Evolutionary conservation across 2,888 invertebrate species (phyloP), one percentile per base, ranked within the genome.

Genomic region (Pimpla rufipes): DNA sequence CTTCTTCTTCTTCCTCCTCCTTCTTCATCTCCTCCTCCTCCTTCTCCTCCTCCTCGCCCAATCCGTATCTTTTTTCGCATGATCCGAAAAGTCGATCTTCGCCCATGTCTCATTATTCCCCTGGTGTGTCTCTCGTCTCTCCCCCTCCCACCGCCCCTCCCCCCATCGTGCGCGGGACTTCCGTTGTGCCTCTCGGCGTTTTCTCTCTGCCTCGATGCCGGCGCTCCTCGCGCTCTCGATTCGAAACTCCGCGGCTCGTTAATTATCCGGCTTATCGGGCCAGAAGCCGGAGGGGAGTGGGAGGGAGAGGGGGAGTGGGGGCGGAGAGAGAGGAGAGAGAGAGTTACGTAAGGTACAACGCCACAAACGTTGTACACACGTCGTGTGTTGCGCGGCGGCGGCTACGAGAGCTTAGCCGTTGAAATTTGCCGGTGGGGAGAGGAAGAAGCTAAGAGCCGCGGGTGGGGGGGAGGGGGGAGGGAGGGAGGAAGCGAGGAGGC

Each of bases 181-280:
- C 42, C 21, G 66, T 45, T 42, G 42, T n/a, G 42, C 21, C 35
- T 59, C 45, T 66, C 8, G 16, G 47, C 45, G 11, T 59, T 67
- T 75, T 45, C 50, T 62, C 73, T 74, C 62, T 73, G 80, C 57
- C 50, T 52, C 78, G 37, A 73, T 80, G 73, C 67, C 50, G 70
- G 74, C 64, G 55, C 77, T 67, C 81, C 40, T 66, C 70, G 78
- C 45, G 78, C 45, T 81, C 78, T 64, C 81, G 67, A 70, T 79
- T 76, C 71, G 75, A 79, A 82, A 81, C 81, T 81, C 71, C 77
- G 75, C 67, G 74, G 74, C 83, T 76, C 84, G 75, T 79, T 84
- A 81, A 82, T 80, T 82, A 81, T 80, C 83, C 74, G 79, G 71
- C 82, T 79, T 81, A 81, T 80, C 76, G 82, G 71, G 66, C 75